phyloP scores from a whole-genome alignment of 2,113 vertebrate species.

The Tursiops truncatus region DNA sequence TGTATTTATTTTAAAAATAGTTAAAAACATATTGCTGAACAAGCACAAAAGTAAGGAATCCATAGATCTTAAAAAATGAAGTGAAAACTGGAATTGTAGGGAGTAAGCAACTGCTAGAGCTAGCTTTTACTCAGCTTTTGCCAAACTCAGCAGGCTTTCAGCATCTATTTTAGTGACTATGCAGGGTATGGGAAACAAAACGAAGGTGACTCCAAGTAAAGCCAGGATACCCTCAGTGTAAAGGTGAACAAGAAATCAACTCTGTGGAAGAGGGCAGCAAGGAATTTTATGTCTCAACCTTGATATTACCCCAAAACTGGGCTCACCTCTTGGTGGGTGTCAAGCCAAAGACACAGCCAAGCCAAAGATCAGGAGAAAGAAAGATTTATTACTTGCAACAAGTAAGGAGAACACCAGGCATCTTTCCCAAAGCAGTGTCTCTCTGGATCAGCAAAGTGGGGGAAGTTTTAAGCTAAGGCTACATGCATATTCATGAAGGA shows the following conservation, averaged over 20 bases:
- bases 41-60: not conserved
- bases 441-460: not conserved
- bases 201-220: not conserved
- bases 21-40: not conserved
- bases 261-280: not conserved
- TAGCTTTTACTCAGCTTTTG: not conserved
- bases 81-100: not conserved
- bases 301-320: not conserved
- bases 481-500: not conserved
- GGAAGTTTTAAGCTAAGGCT: not conserved
- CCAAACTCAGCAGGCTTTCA: not conserved
- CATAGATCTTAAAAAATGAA: constrained; percentile 28
- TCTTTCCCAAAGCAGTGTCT: not conserved
- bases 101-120: not conserved
- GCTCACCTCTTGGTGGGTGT: not conserved
- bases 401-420: not conserved
- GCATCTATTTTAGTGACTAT: not conserved
- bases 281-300: not conserved
- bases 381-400: not conserved
- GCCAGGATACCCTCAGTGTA: not conserved
- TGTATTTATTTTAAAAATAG: not conserved
- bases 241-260: not conserved
- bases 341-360: not conserved
- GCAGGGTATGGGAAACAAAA: not conserved
- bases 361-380: not conserved